These are phyloP conservation scores for Fratercula arctica DNA, from an alignment of 2,797 vertebrate species.

Conservation along the genomic window DNA sequence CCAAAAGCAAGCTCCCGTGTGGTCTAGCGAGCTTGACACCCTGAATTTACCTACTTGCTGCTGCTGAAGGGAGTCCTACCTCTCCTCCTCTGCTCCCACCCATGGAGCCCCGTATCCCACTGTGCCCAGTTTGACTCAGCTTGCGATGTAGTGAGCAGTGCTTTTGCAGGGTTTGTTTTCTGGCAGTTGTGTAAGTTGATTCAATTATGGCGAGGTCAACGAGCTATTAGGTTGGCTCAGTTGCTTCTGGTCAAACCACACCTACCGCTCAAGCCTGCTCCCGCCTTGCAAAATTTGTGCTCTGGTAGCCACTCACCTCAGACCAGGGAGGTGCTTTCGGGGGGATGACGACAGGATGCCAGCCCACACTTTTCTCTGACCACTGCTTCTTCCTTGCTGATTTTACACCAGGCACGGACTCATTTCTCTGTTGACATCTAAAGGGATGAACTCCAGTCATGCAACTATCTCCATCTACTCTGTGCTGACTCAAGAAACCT, in stretches of 20 bases:
- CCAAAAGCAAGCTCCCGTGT: not conserved
- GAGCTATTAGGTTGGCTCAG: not conserved
- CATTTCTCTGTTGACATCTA: not conserved
- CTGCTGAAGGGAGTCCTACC: not conserved
- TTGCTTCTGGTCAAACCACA: not conserved
- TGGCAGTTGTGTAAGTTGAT: not conserved
- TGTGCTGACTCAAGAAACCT: not conserved
- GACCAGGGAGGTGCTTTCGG: not conserved
- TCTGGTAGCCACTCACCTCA: not conserved
- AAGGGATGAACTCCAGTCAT: not conserved
- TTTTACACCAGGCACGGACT: not conserved
- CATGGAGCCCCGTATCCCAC: not conserved
- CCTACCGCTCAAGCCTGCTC: not conserved
- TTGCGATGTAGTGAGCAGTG: not conserved
- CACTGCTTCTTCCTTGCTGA: not conserved
- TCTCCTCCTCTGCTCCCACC: not conserved
- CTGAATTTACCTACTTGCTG: not conserved
- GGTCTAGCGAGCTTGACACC: not conserved
- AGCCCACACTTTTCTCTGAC: not conserved
- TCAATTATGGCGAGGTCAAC: not conserved
- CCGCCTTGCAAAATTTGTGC: not conserved
- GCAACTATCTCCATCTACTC: not conserved
- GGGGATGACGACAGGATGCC: not conserved
- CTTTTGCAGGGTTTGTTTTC: not conserved
- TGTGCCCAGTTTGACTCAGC: not conserved